Evolutionary conservation across 2,797 vertebrate species (phyloP).

Genomic region (Hybognathus amarus): DNA sequence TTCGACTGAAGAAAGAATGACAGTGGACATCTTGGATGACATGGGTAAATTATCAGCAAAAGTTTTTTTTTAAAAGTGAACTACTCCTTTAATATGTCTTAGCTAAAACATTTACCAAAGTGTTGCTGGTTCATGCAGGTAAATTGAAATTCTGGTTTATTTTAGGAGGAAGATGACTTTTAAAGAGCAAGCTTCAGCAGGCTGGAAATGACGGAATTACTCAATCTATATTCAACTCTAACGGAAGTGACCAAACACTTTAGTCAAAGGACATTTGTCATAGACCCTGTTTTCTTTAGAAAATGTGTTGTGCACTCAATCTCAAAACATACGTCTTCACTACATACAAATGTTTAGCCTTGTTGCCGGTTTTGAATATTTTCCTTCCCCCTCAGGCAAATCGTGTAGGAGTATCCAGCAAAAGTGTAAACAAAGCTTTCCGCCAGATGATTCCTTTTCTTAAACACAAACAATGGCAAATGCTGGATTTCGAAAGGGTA

Average conservation of each 20-base stretch:
- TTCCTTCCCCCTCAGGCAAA: conserved; percentile 35
- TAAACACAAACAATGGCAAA: conserved; percentile 23
- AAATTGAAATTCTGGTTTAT: conserved; percentile 28
- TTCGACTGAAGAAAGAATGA: no score
- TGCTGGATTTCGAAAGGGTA: not conserved
- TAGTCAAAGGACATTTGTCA: conserved; percentile 20
- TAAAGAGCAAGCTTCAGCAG: conserved; percentile 22
- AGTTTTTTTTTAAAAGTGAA: no score
- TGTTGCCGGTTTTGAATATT: conserved; percentile 44
- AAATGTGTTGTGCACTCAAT: conserved; percentile 39
- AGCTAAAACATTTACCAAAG: not conserved
- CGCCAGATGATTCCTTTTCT: not conserved
- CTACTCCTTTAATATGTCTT: no score
- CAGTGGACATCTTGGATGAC: no score
- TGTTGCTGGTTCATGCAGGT: not conserved
- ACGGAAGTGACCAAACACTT: conserved; percentile 42
- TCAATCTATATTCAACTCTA: conserved; percentile 38
- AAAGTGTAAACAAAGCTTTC: conserved; percentile 32
- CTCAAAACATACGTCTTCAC: conserved; percentile 22
- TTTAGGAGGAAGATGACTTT: not conserved
- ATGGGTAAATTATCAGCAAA: no score
- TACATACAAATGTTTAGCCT: conserved; percentile 36
- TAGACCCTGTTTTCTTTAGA: conserved; percentile 36
- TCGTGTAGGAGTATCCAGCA: conserved; percentile 25
- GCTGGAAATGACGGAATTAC: conserved; percentile 19